Base-by-base conservation (phyloP, 2,113 vertebrate genomes). In the Lota lota region DNA sequence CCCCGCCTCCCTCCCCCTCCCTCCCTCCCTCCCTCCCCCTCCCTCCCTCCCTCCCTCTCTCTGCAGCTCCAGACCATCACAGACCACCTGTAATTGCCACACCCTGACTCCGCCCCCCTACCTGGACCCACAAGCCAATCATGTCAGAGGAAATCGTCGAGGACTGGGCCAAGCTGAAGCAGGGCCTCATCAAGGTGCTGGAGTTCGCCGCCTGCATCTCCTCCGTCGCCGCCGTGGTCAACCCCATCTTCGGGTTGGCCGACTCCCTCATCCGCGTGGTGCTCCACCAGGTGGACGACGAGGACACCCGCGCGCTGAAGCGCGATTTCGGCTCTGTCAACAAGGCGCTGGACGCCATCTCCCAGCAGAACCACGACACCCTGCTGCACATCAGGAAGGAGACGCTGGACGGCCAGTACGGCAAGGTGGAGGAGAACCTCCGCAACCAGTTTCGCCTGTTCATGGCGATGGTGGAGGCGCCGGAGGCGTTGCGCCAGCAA, bases 231-330 rank as follows among this genome's bases (percentile, higher is more conserved):
- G 76, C 92, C 0, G 91, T 92, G 69, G 86, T 93, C 0, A 92
- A 93, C 82, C 92, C 92, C 63, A 93, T 92, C 14, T 92, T 93
- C 0, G 92, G 92, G 0, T 84, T 93, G 61, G 92, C 91, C 0
- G 92, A 92, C 2, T 91, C 90, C 4, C 80, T 93, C 66, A 90
- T 93, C 79, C 88, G 90, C 0, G 90, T 93, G 75, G 91, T 93
- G 56, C 81, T 93, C 61, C 87, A 92, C 77, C 90, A 93, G 10
- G 62, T 93, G 0, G 92, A 93, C 4, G 91, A 93, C 2, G 91
- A 93, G 6, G 91, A 93, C 79, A 91, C 92, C 68, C 85, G 88
- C 76, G 91, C 79, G 0, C 90, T 93, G 33, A 91, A 88, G 73
- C 82, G 81, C 0, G 90, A 92, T 83, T 92, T 93, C 2, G 76